Evolutionary conservation across 1,140 invertebrate genomes (phyloP), one percentile per base, ranked within the genome.

Genomic region (Globodera rostochiensis): DNA sequence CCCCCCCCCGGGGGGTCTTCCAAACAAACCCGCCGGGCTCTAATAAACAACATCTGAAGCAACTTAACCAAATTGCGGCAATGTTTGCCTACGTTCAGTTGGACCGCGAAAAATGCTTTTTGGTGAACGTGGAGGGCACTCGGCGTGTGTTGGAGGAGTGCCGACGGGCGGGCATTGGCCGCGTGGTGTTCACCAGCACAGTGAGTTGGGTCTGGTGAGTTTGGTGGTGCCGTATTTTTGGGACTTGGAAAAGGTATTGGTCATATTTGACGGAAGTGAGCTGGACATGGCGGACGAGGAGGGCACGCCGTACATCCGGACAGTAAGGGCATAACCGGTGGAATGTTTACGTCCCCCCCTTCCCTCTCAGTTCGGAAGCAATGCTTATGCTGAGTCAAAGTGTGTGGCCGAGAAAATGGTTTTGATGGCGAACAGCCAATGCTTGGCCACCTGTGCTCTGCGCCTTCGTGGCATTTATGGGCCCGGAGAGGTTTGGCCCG

Each of bases 391-490:
- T 13, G 85, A 86, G 50, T 86, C 85, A n/a, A 86, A 86, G 74
- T 77, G 71, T 47, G 60, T 85, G 36, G 85, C 83, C 6, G 85
- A 86, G 70, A 50, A 85, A 57, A 45, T 71, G 25, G 77, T 86
- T 15, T 70, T 86, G 21, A 3, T n/a, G 64, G 81, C 73, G 50
- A 85, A 84, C 69, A 45, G 13, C 11, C 57, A 67, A 7, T 49
- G 60, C 9, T 74, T 74, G 6, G n/a, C 67, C 21, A 86, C 85
- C 4, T 84, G 83, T 74, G 85, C 85, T 1, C 76, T 86, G 13
- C 80, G 85, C 25, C 77, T 86, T 19, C 74, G 85, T 8, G 85
- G 85, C 6, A 86, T 86, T 77, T 86, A 86, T 79, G 85, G 85
- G 13, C 85, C 85, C 36, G 85, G 85, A 53, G 85, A 86, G 73